These are phyloP conservation scores for Cichladusa arquata DNA, from an alignment of 2,113 vertebrate species.

Conservation along the genomic window DNA sequence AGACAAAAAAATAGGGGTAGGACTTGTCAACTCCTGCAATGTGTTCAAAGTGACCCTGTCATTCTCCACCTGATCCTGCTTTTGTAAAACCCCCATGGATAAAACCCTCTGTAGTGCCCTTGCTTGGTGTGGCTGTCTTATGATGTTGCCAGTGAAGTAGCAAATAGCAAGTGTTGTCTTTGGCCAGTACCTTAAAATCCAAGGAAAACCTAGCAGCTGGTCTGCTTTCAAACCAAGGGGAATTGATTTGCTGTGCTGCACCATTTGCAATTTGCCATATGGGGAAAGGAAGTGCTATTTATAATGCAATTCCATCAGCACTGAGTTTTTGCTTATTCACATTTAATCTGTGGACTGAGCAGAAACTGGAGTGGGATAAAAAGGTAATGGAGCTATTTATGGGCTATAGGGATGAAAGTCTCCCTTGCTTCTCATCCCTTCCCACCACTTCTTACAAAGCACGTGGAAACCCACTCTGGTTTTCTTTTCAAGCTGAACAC, in stretches of 20 bases:
- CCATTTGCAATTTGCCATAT: background rate
- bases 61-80: background rate
- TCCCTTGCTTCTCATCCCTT: background rate
- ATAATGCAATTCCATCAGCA: slow-evolving; percentile 5
- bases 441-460: background rate
- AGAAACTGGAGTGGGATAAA: background rate
- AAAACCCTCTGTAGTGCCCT: background rate
- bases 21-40: slow-evolving; percentile 5
- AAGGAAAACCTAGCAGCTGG: slow-evolving; percentile 15
- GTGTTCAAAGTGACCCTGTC: background rate
- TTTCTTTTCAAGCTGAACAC: background rate
- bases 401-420: background rate
- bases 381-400: slow-evolving; percentile 7
- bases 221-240: background rate
- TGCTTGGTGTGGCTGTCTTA: background rate
- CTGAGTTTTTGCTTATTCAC: background rate
- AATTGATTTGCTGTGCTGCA: background rate
- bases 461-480: background rate
- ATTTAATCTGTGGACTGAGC: background rate
- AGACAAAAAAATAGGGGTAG: slow-evolving; percentile 92
- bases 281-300: slow-evolving; percentile 9
- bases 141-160: background rate
- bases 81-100: background rate
- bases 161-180: background rate
- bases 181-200: background rate